Conservation (phyloP, 2,888 invertebrate species). For the Acanthosoma haemorrhoidale region DNA sequence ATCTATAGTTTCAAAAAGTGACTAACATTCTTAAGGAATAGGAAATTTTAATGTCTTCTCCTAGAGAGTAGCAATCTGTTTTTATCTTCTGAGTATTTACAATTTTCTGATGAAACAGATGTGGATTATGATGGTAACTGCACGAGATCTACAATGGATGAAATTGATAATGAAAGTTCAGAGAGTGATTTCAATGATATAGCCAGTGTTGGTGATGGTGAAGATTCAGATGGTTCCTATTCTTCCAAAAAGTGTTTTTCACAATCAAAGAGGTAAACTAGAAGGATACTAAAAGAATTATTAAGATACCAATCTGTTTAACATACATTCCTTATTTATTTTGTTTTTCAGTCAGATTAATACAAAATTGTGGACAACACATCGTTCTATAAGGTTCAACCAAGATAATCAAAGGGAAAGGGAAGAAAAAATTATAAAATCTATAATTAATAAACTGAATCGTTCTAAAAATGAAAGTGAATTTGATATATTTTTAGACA, state of each 20-base stretch:
- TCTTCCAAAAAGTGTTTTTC: slow-evolving; percentile 18
- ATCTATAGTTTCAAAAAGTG: no score
- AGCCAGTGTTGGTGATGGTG: slow-evolving; percentile 28
- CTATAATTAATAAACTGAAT: slow-evolving; percentile 28
- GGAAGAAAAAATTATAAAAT: slow-evolving; percentile 34
- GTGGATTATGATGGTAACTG: slow-evolving; percentile 59
- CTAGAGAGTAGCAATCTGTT: no score
- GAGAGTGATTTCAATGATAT: slow-evolving; percentile 27
- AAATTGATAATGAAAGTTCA: slow-evolving; percentile 55
- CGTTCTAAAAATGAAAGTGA: slow-evolving; percentile 21
- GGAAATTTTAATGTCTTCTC: no score
- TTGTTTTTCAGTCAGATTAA: slow-evolving; percentile 5
- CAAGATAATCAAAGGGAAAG: slow-evolving; percentile 76
- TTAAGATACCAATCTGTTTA: no score
- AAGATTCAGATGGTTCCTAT: slow-evolving; percentile 23
- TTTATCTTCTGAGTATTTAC: no score
- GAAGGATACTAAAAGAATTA: neutral
- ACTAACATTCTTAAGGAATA: no score
- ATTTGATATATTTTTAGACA: slow-evolving; percentile 9
- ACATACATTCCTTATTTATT: neutral
- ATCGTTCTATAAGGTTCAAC: slow-evolving; percentile 67
- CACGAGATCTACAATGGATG: slow-evolving; percentile 56
- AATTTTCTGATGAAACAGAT: no score
- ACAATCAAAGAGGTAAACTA: slow-evolving; percentile 8
- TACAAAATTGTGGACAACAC: slow-evolving; percentile 11